Conservation (phyloP, 2,888 invertebrate genomes). For the Xestia rhomboidea region DNA sequence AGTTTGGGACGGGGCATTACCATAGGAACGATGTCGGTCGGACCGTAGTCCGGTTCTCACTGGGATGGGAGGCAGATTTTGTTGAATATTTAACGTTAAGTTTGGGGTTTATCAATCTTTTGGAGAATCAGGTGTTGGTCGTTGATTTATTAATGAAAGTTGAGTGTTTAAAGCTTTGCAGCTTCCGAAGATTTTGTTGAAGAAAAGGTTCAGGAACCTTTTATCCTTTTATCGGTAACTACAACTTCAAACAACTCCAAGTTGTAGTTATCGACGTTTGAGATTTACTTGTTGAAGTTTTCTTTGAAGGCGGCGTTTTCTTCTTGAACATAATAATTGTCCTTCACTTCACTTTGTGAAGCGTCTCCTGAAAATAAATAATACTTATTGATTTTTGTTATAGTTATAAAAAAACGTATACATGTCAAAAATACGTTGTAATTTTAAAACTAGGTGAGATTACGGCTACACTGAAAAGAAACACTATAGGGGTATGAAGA, state of each 20-base stretch:
- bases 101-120: constrained; percentile 44
- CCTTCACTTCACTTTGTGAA: neutral
- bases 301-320: neutral
- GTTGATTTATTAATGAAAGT: constrained; percentile 18
- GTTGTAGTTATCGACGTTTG: neutral
- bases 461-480: too few relatives aligned
- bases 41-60: constrained; percentile 15
- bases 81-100: constrained; percentile 48
- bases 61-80: neutral
- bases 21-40: constrained; percentile 53
- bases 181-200: constrained; percentile 1
- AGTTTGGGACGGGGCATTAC: constrained; percentile 41
- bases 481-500: too few relatives aligned
- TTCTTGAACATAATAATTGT: neutral
- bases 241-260: neutral
- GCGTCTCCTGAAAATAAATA: neutral
- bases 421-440: too few relatives aligned
- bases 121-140: constrained; percentile 36
- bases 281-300: constrained; percentile 1
- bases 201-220: neutral
- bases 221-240: neutral
- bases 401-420: too few relatives aligned
- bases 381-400: too few relatives aligned
- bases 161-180: constrained; percentile 13
- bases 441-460: too few relatives aligned